Evolutionary conservation across 2,113 vertebrate genomes (phyloP), one percentile per base, ranked within the genome.

Genomic region (Ptychochromis oligacanthus): DNA sequence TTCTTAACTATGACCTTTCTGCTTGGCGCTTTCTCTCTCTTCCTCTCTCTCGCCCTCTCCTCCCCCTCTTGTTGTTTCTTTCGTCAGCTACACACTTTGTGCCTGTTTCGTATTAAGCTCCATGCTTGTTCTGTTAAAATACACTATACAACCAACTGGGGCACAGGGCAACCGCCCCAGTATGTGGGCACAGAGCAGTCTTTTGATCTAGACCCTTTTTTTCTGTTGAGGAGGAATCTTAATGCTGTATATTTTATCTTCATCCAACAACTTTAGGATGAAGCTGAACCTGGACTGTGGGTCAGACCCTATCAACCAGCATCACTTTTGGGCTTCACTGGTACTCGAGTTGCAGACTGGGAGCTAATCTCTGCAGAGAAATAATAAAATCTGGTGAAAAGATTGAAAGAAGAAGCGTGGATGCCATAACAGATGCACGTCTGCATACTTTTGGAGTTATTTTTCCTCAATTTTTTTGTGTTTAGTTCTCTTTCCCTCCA

Each of bases 1-100:
- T 83, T 79, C 52, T 67, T 78, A 15, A 64, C 46, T 8, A 1
- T 6, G n/a, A 81, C 14, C 62, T 55, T 10, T 78, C 3, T 7
- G 22, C n/a, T 56, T 11, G n/a, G 5, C 5, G n/a, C 54, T 75
- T 58, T 54, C 64, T 26, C 14, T 52, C 34, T 22, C 67, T 62
- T 26, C 24, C 49, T 77, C 52, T 70, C 56, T 64, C 72, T 65
- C 24, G 55, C 18, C 4, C 57, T 65, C 40, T 46, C 36, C 70
- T 43, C 38, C n/a, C 58, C 20, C 40, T 58, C 22, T 60, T 65
- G 49, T 28, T 24, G 14, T 36, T n/a, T 26, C 75, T 43, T 40
- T 52, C 6, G 14, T 77, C 55, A 22, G 4, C 36, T 11, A 1
- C 28, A 59, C 13, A 1, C 22, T 52, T 11, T 20, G 11, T 31